Conservation (phyloP, 2,797 vertebrate genomes). For the Vipera ursinii region DNA sequence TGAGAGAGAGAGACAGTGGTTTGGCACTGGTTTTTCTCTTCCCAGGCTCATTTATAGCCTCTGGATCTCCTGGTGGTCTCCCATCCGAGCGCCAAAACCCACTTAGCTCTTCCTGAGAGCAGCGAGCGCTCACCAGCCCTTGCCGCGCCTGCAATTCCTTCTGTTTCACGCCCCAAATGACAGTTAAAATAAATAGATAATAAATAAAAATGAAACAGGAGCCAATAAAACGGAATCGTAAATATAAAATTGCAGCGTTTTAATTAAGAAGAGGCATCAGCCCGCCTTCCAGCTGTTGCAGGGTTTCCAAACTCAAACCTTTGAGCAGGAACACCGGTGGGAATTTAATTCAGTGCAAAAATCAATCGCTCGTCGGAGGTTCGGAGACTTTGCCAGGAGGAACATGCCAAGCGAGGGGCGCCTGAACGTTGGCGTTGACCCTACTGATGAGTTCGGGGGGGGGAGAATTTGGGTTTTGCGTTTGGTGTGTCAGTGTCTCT, state of each 20-base stretch:
- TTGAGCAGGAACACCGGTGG: not conserved
- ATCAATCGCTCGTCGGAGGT: not conserved
- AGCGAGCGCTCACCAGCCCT: not conserved
- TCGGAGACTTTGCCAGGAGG: not conserved
- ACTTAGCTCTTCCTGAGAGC: not conserved
- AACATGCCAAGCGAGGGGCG: not conserved
- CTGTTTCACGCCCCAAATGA: fast-evolving
- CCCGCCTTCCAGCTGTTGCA: not conserved
- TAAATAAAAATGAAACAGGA: not conserved
- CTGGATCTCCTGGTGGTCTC: not conserved
- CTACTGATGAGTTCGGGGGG: fast-evolving
- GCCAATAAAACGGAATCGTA: not conserved
- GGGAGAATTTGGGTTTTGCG: not conserved
- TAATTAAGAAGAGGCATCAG: not conserved
- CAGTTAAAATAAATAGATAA: no score
- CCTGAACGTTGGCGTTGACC: not conserved
- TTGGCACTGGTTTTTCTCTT: not conserved
- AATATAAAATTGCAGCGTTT: not conserved
- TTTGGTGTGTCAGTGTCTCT: no score
- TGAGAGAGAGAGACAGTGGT: not conserved
- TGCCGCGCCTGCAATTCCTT: not conserved
- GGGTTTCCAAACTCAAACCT: not conserved
- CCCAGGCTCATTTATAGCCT: not conserved
- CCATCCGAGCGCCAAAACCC: not conserved
- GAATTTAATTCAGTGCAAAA: not conserved